Evolutionary conservation across 2,888 invertebrate species (phyloP).

Genomic region (Caenorhabditis doughertyi): DNA sequence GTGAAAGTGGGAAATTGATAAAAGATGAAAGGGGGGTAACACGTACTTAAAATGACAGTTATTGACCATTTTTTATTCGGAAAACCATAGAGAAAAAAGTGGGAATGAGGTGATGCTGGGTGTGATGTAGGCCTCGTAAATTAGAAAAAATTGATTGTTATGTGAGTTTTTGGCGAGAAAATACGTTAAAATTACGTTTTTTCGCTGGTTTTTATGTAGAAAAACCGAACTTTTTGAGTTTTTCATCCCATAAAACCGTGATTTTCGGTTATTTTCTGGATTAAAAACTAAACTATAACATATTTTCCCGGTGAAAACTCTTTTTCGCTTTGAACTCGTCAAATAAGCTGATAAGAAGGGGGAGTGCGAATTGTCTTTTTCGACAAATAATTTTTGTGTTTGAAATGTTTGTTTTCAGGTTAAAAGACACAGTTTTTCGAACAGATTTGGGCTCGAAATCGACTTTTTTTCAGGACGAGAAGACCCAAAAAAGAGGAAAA

Average conservation of each 20-base stretch:
- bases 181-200: neutral
- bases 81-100: too few relatives aligned
- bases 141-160: neutral
- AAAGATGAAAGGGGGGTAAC: constrained; percentile 22
- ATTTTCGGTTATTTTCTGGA: too few relatives aligned
- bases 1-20: constrained; percentile 15
- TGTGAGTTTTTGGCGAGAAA: neutral
- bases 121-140: neutral
- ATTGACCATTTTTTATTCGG: constrained; percentile 1
- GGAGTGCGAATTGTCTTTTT: neutral
- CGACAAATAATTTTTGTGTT: too few relatives aligned
- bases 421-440: too few relatives aligned
- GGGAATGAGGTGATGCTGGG: constrained; percentile 16
- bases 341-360: constrained; percentile 1
- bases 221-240: neutral
- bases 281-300: too few relatives aligned
- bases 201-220: neutral
- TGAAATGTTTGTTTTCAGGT: too few relatives aligned
- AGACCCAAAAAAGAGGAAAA: too few relatives aligned
- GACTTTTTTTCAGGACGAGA: too few relatives aligned
- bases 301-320: too few relatives aligned
- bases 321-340: neutral
- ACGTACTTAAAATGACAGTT: constrained; percentile 14
- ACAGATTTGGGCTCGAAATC: too few relatives aligned
- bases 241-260: neutral